Percentiles rank a stretch among this genome's conserved stretches.
phyloP scores from a whole-genome alignment of 1,140 invertebrate species.

The Anagrus nilaparvatae region DNA sequence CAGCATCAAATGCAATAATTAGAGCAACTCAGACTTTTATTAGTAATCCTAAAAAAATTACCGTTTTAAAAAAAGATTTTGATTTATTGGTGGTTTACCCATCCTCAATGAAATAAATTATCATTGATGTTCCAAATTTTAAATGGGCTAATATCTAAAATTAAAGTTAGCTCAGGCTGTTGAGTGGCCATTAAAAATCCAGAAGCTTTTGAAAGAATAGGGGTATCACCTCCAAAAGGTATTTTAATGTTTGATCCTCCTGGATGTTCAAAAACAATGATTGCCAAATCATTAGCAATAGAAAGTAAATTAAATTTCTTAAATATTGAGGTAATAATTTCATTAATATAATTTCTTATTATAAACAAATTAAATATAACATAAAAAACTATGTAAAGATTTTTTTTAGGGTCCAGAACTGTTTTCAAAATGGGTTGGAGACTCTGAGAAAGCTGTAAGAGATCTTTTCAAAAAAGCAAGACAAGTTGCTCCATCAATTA shows the following conservation, averaged over 20 bases:
- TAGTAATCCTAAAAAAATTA: slow-evolving; percentile 9
- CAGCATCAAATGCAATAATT: slow-evolving; percentile 47
- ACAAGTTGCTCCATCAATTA: slow-evolving; percentile 83
- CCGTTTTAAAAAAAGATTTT: slow-evolving; percentile 43
- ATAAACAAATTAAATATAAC: too few species aligned
- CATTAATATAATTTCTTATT: too few species aligned
- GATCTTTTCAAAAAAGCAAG: slow-evolving; percentile 87
- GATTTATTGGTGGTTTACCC: slow-evolving; percentile 62
- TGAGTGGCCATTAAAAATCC: slow-evolving; percentile 87
- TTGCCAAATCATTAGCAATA: slow-evolving; percentile 88
- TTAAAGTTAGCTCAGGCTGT: slow-evolving; percentile 79
- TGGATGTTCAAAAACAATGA: slow-evolving; percentile 95
- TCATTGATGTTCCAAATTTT: slow-evolving; percentile 74
- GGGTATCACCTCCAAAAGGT: slow-evolving; percentile 87
- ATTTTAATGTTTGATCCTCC: slow-evolving; percentile 96
- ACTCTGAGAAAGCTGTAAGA: slow-evolving; percentile 87
- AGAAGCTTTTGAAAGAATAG: slow-evolving; percentile 79
- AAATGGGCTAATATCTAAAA: slow-evolving; percentile 86
- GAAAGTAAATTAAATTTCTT: slow-evolving; percentile 91
- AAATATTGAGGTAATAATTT: slow-evolving; percentile 63
- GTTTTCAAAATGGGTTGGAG: slow-evolving; percentile 97
- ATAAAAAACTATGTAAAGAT: too few species aligned
- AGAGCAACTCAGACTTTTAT: too few species aligned
- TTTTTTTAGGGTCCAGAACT: slow-evolving; percentile 64
- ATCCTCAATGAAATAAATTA: slow-evolving; percentile 82